Evolutionary conservation across 2,888 invertebrate species (phyloP).

Genomic region (Trilocha varians): DNA sequence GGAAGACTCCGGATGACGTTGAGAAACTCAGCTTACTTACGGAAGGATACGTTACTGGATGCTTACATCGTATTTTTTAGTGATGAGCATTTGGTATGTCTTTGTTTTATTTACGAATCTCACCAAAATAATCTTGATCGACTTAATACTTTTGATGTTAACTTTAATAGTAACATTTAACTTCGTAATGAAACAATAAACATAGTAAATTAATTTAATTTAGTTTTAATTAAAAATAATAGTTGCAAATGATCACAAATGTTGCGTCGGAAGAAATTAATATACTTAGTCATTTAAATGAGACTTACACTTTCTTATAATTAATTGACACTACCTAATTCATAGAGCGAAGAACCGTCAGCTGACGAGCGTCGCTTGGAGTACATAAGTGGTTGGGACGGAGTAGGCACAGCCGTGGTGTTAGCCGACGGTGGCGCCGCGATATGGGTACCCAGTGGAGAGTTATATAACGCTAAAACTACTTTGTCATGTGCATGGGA

Average conservation of each 20-base stretch:
- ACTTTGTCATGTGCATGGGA: slow-evolving; percentile 93
- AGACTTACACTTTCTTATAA: too few species aligned
- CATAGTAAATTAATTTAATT: too few species aligned
- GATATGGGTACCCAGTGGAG: slow-evolving; percentile 94
- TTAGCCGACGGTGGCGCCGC: slow-evolving; percentile 83
- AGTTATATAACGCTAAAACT: slow-evolving; percentile 87
- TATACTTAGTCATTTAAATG: too few species aligned
- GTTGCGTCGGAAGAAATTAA: too few species aligned
- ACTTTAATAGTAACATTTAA: too few species aligned
- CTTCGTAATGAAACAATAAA: too few species aligned
- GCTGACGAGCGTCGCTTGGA: slow-evolving; percentile 82
- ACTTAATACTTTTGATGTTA: too few species aligned
- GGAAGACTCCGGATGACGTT: slow-evolving; percentile 66
- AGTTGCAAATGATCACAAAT: too few species aligned
- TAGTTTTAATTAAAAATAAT: too few species aligned
- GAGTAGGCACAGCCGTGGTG: slow-evolving; percentile 82
- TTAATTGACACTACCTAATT: background rate
- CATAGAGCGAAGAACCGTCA: slow-evolving; percentile 84
- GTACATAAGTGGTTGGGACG: slow-evolving; percentile 88
- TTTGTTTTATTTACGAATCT: background rate
- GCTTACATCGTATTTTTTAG: slow-evolving; percentile 85
- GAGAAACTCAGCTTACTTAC: slow-evolving; percentile 48
- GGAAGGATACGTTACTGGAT: slow-evolving; percentile 64
- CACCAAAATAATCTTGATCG: too few species aligned
- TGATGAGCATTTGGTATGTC: slow-evolving; percentile 84